Base-by-base conservation (phyloP, 2,113 vertebrate species). In the Orientallactaga bullata region DNA sequence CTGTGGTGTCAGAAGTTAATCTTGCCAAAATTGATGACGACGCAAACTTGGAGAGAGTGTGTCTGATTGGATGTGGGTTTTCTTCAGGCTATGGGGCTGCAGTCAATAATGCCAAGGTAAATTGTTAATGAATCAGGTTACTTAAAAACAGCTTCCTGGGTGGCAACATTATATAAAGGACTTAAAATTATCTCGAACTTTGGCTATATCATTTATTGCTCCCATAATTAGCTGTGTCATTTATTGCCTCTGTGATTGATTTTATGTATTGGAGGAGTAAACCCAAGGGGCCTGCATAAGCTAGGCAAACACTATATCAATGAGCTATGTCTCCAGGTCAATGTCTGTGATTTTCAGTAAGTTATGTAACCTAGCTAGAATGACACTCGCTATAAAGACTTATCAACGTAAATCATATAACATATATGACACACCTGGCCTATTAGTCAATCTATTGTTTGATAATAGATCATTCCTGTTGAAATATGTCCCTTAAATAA, bases 71-170 rank as follows among this genome's bases (percentile, higher is more conserved):
- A 61, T 99, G 99, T 96, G 98, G 98, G 0, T 91, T 99, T 66
- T 95, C 98, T 88, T 98, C 98, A 0, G 99, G 99, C n/a, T 99
- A 98, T 11, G 98, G 98, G 89, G 98, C 99, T 35, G 98, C 98
- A 37, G 95, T 99, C 71, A 99, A 99, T 81, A 98, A 95, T 1
- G 99, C 98, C 51, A 98, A 99, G 98, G 98, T 98, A 94, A 89
- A 92, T 32, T 28, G 2, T 90, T 77, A 83, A 76, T 21, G 28
- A 47, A 47, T 24, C 35, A 66, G 24, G 15, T 12, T 78, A 26
- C 15, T 15, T 61, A 51, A 69, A 74, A 72, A 78, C 32, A 92
- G 81, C 16, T 93, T 93, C 68, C 68, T 83, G 23, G 55, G 68
- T 47, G n/a, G n/a, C 30, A 30, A 12, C 1, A 0, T 85, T 61